Evolutionary conservation across 2,113 vertebrate genomes (phyloP).

Genomic region (Progne subis): DNA sequence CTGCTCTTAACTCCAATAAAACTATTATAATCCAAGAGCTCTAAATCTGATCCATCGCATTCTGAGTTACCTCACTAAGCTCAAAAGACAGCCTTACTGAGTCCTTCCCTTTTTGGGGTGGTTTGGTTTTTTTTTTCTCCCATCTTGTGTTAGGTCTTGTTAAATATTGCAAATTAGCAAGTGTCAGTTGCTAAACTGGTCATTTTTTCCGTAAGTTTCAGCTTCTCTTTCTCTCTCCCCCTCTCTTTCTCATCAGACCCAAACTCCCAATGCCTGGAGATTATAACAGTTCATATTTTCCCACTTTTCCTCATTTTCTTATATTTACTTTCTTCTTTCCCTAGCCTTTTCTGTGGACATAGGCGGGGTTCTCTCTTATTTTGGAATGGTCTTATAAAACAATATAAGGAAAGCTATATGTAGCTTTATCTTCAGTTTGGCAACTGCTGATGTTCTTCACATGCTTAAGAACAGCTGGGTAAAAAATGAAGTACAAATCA

Average conservation of each 20-base stretch:
- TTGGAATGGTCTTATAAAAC: background rate
- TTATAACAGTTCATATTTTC: background rate
- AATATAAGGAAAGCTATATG: background rate
- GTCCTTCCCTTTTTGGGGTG: background rate
- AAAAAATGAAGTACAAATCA: background rate
- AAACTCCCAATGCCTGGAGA: background rate
- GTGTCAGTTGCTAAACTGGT: background rate
- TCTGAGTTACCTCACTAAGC: background rate
- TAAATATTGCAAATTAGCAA: background rate
- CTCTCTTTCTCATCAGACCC: background rate
- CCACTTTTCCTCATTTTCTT: background rate
- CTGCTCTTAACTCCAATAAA: background rate
- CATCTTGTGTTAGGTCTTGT: background rate
- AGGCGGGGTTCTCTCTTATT: background rate
- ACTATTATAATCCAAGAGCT: background rate
- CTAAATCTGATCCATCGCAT: background rate
- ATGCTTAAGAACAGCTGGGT: background rate
- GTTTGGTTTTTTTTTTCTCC: fast-evolving
- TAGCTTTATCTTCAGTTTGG: background rate
- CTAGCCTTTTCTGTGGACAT: background rate
- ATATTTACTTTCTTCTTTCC: background rate
- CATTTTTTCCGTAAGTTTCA: background rate
- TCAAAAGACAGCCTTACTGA: background rate
- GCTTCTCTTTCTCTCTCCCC: background rate
- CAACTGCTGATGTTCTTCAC: background rate